Evolutionary conservation across 1,140 invertebrate genomes (phyloP), one percentile per base, ranked within the genome.

Genomic region (Charaxes varanes): DNA sequence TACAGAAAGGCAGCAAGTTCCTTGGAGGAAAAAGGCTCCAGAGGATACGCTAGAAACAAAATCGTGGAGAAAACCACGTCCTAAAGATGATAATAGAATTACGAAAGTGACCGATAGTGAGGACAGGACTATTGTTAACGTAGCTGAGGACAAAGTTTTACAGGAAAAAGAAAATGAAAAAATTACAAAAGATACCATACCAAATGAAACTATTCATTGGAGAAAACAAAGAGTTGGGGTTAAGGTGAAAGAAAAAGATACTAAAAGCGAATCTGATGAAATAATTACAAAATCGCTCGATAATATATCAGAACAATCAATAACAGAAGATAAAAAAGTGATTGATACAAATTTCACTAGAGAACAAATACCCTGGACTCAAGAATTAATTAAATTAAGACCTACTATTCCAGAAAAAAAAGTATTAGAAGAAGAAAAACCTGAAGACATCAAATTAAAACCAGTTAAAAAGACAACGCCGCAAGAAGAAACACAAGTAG

Each of bases 311-410:
- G n/a, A n/a, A n/a, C n/a, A n/a, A n/a, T n/a, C n/a, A n/a, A n/a
- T n/a, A n/a, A n/a, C n/a, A n/a, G n/a, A n/a, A n/a, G n/a, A n/a
- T n/a, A n/a, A n/a, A n/a, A n/a, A n/a, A n/a, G n/a, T n/a, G n/a
- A n/a, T n/a, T n/a, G n/a, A n/a, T n/a, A n/a, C n/a, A n/a, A n/a
- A n/a, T n/a, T n/a, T n/a, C n/a, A n/a, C n/a, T 1, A 37, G 52
- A 30, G 40, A 43, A 14, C 34, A 26, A 18, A 41, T 62, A 10
- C 67, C 68, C 3, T 88, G 87, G 86, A 88, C 78, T 16, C 82
- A 88, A 57, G 87, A 90, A 69, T 73, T 65, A 41, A 84, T 88
- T 24, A 84, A 86, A 52, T 54, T 89, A 6, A 88, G 89, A 56
- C 86, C 86, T 12, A 73, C 85, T 0, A 85, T 84, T 55, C 57